Evolutionary conservation across 92 coral and sea anemone genomes (phyloP).

Genomic region (Porites lobata): DNA sequence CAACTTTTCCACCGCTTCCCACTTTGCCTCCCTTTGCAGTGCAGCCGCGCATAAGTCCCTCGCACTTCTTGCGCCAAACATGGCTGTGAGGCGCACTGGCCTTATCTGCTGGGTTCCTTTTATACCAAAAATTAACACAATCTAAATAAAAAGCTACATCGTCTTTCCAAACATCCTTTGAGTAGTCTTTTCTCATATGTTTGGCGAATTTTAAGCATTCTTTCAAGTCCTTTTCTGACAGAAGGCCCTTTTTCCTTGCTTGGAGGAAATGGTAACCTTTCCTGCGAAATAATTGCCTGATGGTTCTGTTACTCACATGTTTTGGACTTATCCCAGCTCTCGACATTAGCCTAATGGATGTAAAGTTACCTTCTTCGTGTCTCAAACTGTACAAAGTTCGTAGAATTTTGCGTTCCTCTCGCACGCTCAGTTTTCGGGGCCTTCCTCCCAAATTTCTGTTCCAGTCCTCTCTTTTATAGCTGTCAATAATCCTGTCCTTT

Average conservation of each 20-base stretch:
- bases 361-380: slow-evolving; percentile 32
- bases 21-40: slow-evolving; percentile 31
- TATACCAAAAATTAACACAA: slow-evolving; percentile 1
- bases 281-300: slow-evolving; percentile 2
- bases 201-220: slow-evolving; percentile 13
- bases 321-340: slow-evolving; percentile 24
- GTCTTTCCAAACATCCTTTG: slow-evolving; percentile 12
- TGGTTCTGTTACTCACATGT: slow-evolving; percentile 26
- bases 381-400: slow-evolving; percentile 10
- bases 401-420: slow-evolving; percentile 32
- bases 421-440: slow-evolving; percentile 27
- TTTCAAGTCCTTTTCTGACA: neutral
- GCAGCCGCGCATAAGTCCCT: slow-evolving; percentile 12
- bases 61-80: slow-evolving; percentile 28
- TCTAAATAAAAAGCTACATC: neutral
- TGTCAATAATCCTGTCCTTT: neutral
- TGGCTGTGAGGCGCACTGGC: slow-evolving; percentile 18
- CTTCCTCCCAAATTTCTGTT: slow-evolving; percentile 17
- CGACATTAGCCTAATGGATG: slow-evolving; percentile 23
- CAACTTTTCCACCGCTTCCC: slow-evolving; percentile 38
- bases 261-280: slow-evolving; percentile 18
- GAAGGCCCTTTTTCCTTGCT: slow-evolving; percentile 25
- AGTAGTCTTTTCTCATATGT: neutral
- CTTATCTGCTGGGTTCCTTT: slow-evolving; percentile 15
- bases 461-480: neutral